These are phyloP conservation scores for Odontamblyopus rebecca DNA, from an alignment of 2,797 vertebrate species.

Conservation along the genomic window DNA sequence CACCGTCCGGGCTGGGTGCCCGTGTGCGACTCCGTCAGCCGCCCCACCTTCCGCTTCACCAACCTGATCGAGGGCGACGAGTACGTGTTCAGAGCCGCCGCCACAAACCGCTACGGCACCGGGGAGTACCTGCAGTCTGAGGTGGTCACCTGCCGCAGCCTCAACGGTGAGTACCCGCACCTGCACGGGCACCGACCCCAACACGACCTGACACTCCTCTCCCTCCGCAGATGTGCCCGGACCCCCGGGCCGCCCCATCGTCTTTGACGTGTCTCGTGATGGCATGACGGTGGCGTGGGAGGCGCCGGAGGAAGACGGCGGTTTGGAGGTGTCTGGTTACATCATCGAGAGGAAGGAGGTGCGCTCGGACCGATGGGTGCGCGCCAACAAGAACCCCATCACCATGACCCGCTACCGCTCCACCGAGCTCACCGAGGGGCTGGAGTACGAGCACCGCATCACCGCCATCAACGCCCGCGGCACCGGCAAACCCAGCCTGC, in stretches of 20 bases:
- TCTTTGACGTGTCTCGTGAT: conserved; percentile 94
- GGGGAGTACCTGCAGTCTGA: conserved; percentile 96
- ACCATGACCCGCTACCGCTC: conserved; percentile 99
- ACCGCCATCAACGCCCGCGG: conserved; percentile 94
- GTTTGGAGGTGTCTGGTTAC: conserved; percentile 93
- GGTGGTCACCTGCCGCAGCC: conserved; percentile 90
- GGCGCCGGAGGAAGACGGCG: conserved; percentile 93
- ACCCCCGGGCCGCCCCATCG: conserved; percentile 88
- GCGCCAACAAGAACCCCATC: conserved; percentile 94
- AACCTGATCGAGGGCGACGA: conserved; percentile 93
- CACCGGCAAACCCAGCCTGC: conserved; percentile 90
- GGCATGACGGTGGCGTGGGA: conserved; percentile 98
- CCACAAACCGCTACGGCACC: conserved; percentile 92
- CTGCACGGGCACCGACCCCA: too few relatives aligned
- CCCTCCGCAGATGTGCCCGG: conserved; percentile 85
- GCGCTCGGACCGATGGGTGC: conserved; percentile 94
- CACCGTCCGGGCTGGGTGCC: conserved; percentile 98
- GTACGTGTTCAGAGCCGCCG: conserved; percentile 96
- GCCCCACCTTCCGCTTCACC: conserved; percentile 89
- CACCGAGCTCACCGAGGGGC: conserved; percentile 92
- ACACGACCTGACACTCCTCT: too few relatives aligned
- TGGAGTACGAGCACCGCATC: conserved; percentile 97
- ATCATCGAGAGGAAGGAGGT: conserved; percentile 98
- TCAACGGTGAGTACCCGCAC: conserved; percentile 84
- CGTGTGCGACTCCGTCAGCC: conserved; percentile 91